Evolutionary conservation across 23 tunicate species (phyloP).

Genomic region (Ciona savignyi): DNA sequence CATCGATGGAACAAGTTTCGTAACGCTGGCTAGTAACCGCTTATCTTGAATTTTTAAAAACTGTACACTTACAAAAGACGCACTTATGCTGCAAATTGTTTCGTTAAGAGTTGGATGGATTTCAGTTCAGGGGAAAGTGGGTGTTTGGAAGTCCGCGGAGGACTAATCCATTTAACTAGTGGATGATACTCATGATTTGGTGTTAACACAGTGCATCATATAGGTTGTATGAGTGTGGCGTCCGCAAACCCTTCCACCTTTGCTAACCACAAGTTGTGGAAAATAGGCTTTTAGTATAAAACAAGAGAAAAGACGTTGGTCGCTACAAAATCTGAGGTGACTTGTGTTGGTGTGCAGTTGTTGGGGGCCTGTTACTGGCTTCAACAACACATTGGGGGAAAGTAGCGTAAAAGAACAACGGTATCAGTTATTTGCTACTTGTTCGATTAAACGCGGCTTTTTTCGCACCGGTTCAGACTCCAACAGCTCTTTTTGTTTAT

Average conservation of each 20-base stretch:
- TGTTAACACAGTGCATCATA: neutral
- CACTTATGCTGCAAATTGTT: neutral
- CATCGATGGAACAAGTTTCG: too few relatives aligned
- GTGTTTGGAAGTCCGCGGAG: too few relatives aligned
- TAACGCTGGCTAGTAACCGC: too few relatives aligned
- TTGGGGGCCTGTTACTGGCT: too few relatives aligned
- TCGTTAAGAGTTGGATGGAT: neutral
- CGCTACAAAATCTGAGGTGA: conserved; percentile 1
- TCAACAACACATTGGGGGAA: too few relatives aligned
- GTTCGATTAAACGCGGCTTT: conserved; percentile 43
- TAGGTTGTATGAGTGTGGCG: neutral
- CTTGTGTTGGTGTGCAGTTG: neutral
- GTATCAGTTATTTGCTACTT: conserved; percentile 27
- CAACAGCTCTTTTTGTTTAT: neutral
- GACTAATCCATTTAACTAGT: too few relatives aligned
- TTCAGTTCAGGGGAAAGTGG: neutral
- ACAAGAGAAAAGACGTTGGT: neutral
- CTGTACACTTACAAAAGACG: neutral
- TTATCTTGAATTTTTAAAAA: neutral
- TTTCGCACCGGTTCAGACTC: conserved; percentile 45
- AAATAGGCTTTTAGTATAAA: neutral
- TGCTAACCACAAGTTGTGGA: neutral
- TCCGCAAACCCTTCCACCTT: neutral
- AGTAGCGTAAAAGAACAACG: too few relatives aligned
- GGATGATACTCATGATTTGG: neutral